These are phyloP conservation scores for Craterocephalus amniculus DNA, from an alignment of 2,797 vertebrate species.

Conservation along the genomic window DNA sequence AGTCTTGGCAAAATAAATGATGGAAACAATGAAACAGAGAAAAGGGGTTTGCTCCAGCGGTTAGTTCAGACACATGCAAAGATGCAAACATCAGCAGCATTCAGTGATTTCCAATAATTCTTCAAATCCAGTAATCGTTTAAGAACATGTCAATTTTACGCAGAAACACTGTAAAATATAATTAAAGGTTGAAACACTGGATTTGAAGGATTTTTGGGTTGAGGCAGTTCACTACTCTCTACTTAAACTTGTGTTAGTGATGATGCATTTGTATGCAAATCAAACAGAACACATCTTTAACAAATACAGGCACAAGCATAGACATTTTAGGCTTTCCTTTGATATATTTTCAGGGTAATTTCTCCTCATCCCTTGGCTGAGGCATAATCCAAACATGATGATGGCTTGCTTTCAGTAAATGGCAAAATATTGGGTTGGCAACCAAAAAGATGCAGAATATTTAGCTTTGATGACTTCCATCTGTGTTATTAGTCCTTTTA, in stretches of 20 bases:
- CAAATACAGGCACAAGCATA: conserved; percentile 33
- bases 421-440: not conserved
- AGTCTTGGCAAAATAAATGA: conserved; percentile 25
- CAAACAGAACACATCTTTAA: conserved; percentile 42
- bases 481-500: not conserved
- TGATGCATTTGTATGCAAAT: conserved; percentile 51
- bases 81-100: conserved; percentile 59
- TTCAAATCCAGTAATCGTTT: conserved; percentile 62
- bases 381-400: conserved; percentile 22
- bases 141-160: not conserved
- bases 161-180: not conserved
- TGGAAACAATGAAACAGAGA: conserved; percentile 21
- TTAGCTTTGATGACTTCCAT: conserved; percentile 1
- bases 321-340: conserved; percentile 9
- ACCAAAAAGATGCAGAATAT: not conserved
- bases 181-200: conserved; percentile 25
- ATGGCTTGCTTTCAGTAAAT: not conserved
- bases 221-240: conserved; percentile 21
- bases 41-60: conserved; percentile 57
- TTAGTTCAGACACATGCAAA: conserved; percentile 75
- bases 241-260: conserved; percentile 52
- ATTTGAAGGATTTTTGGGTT: conserved; percentile 59
- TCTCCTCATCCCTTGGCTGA: not conserved
- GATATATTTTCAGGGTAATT: not conserved
- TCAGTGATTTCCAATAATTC: conserved; percentile 33